Percentiles rank a stretch among this genome's conserved stretches.
Evolutionary conservation across 2,888 invertebrate species (phyloP).

Genomic region (Phymatocera aterrima): DNA sequence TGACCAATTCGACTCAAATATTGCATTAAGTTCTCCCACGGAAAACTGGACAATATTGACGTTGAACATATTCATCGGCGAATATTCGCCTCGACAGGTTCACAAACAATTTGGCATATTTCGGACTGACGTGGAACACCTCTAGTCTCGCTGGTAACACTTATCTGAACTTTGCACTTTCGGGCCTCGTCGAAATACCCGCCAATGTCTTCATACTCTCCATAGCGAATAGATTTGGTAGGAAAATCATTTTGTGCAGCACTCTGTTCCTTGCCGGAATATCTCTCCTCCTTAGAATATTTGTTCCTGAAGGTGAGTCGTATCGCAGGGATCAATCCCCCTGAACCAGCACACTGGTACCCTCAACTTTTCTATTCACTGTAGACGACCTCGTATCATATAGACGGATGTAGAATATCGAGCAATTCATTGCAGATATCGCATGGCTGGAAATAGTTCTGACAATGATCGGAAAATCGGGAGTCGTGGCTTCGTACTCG

Average conservation of each 20-base stretch:
- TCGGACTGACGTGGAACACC: slow-evolving; percentile 87
- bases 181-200: slow-evolving; percentile 86
- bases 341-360: not conserved
- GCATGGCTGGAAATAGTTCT: slow-evolving; percentile 78
- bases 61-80: not conserved
- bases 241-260: slow-evolving; percentile 82
- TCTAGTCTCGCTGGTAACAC: slow-evolving; percentile 84
- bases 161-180: slow-evolving; percentile 84
- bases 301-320: slow-evolving; percentile 77
- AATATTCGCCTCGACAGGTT: slow-evolving; percentile 75
- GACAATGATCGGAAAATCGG: slow-evolving; percentile 84
- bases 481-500: slow-evolving; percentile 85
- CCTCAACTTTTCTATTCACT: no score
- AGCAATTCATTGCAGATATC: slow-evolving; percentile 75
- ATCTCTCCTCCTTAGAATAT: slow-evolving; percentile 78
- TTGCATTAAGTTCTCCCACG: not conserved
- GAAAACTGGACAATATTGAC: not conserved
- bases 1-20: no score
- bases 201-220: slow-evolving; percentile 82
- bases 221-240: slow-evolving; percentile 83
- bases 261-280: slow-evolving; percentile 82
- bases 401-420: not conserved
- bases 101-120: slow-evolving; percentile 86
- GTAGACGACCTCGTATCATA: not conserved
- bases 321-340: no score